phyloP scores from a whole-genome alignment of 2,888 invertebrate species.

The Parnassius mnemosyne region DNA sequence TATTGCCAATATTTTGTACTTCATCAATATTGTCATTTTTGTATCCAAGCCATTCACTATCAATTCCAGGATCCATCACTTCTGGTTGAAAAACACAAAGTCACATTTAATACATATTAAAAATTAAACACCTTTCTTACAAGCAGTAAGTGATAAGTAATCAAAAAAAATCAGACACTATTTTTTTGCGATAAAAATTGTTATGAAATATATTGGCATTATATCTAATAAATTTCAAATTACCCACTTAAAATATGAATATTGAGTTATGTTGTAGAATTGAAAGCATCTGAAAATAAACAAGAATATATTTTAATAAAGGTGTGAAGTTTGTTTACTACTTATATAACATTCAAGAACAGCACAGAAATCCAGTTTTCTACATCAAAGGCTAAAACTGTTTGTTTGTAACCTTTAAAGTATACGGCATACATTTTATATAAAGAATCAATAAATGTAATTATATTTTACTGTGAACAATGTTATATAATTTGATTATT shows the following conservation, averaged over 20 bases:
- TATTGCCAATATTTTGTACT: conserved; percentile 56
- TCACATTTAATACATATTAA: no score
- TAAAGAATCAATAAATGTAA: no score
- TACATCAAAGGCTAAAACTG: neutral
- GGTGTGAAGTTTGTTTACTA: neutral
- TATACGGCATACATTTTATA: no score
- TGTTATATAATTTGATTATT: no score
- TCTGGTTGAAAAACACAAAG: conserved; percentile 3
- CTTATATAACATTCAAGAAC: no score
- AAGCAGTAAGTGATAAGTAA: no score
- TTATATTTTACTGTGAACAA: no score
- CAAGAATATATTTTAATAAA: neutral
- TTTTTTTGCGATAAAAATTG: no score
- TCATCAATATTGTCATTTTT: conserved; percentile 68
- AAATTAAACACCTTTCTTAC: no score
- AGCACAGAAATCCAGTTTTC: no score
- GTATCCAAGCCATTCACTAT: conserved; percentile 65
- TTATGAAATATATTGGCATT: no score
- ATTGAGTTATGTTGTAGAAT: conserved; percentile 3
- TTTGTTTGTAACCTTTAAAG: neutral
- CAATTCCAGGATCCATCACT: conserved; percentile 69
- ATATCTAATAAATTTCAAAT: neutral
- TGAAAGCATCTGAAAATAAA: conserved; percentile 11
- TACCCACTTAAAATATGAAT: conserved; percentile 10
- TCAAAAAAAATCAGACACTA: no score